These are phyloP conservation scores for Chloroceryle amazona DNA, from an alignment of 2,797 vertebrate genomes.

Conservation along the genomic window DNA sequence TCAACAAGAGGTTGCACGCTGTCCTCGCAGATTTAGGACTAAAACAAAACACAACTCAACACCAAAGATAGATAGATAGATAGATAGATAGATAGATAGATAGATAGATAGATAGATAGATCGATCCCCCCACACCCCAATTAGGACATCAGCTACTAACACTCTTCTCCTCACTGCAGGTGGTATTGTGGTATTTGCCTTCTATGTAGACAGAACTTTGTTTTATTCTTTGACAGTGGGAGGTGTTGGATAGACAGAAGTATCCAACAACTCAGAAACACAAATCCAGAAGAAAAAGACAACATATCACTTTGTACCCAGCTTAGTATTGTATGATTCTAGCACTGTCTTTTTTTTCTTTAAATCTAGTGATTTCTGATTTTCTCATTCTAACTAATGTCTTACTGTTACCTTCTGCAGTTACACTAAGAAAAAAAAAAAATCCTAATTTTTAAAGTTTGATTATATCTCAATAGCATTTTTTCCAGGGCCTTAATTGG, in stretches of 20 bases:
- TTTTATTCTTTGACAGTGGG: background rate
- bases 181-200: background rate
- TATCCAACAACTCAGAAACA: background rate
- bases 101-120: too few relatives aligned
- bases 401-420: background rate
- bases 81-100: too few relatives aligned
- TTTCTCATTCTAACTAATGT: background rate
- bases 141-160: background rate
- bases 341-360: accelerated
- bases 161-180: background rate
- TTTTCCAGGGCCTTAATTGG: background rate
- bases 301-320: background rate
- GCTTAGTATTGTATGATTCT: background rate
- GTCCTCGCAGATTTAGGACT: background rate
- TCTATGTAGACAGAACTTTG: background rate
- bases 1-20: background rate
- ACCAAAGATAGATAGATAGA: background rate
- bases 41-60: background rate
- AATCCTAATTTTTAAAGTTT: background rate
- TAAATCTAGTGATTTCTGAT: background rate
- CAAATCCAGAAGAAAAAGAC: background rate
- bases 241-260: background rate
- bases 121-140: background rate
- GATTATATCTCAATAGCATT: background rate
- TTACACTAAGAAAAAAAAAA: background rate